phyloP scores from a whole-genome alignment of 2,797 vertebrate genomes.

The Taenioides sp. region DNA sequence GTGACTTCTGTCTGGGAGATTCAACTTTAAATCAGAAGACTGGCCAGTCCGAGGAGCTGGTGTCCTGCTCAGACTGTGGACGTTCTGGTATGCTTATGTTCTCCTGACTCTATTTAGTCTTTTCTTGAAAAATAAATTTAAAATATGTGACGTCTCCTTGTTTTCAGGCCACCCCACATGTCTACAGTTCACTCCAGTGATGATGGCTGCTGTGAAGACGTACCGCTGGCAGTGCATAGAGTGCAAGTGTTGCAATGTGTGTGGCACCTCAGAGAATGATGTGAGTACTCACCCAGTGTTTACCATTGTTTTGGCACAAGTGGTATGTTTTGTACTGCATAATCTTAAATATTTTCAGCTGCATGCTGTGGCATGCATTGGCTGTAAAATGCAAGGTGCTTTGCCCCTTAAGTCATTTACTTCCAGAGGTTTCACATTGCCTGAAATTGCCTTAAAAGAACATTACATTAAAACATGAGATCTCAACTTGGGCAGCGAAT shows the following conservation, averaged over 20 bases:
- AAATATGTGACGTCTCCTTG: background rate
- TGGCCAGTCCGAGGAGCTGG: slow-evolving; percentile 90
- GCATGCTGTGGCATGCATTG: background rate
- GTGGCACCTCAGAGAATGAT: slow-evolving; percentile 94
- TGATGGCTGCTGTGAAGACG: slow-evolving; percentile 97
- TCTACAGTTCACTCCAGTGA: slow-evolving; percentile 95
- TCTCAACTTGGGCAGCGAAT: background rate
- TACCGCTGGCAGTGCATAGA: slow-evolving; percentile 99
- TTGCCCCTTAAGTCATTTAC: background rate
- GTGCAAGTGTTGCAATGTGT: slow-evolving; percentile 98
- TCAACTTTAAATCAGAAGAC: slow-evolving; percentile 97
- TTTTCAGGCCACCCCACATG: slow-evolving; percentile 89
- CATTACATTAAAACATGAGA: background rate
- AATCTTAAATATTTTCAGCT: background rate
- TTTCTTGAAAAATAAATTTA: background rate
- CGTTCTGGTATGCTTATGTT: slow-evolving; percentile 83
- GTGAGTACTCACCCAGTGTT: slow-evolving; percentile 71
- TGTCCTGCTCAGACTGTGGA: slow-evolving; percentile 95
- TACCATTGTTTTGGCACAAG: background rate
- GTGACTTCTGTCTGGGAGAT: slow-evolving; percentile 95
- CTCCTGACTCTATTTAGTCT: background rate
- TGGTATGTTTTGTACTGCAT: background rate
- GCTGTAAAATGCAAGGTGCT: background rate
- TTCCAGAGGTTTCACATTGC: background rate
- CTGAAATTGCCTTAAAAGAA: background rate